These are phyloP conservation scores for Anseranas semipalmata DNA, from an alignment of 2,113 vertebrate genomes.

Conservation along the genomic window DNA sequence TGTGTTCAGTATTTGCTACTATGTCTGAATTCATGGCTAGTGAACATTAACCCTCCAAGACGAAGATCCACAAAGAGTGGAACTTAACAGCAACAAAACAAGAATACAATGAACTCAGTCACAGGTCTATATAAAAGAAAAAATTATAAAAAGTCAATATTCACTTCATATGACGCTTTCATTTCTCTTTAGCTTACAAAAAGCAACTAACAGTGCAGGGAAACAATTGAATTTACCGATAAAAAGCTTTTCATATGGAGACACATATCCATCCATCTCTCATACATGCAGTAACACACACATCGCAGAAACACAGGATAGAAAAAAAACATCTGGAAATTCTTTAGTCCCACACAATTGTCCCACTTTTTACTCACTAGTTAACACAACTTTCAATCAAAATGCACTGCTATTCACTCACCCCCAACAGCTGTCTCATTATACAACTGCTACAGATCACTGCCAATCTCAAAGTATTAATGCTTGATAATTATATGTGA, in stretches of 20 bases:
- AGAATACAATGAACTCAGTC: neutral
- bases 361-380: neutral
- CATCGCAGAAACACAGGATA: neutral
- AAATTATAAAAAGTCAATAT: neutral
- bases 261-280: neutral
- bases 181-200: neutral
- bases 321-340: neutral
- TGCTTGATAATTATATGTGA: conserved; percentile 21
- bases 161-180: neutral
- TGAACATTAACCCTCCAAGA: neutral
- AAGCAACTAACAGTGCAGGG: neutral
- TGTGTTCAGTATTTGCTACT: neutral
- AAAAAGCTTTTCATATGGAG: neutral
- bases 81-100: neutral
- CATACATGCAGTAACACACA: neutral
- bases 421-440: neutral
- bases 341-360: neutral
- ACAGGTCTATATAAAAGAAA: neutral
- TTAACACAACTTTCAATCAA: neutral
- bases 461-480: neutral
- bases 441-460: conserved; percentile 1
- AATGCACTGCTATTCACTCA: neutral
- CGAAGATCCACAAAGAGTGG: neutral
- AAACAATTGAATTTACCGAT: neutral
- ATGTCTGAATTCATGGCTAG: neutral